These are phyloP conservation scores for Pampusana beccarii DNA, from an alignment of 2,113 vertebrate genomes.

Conservation along the genomic window DNA sequence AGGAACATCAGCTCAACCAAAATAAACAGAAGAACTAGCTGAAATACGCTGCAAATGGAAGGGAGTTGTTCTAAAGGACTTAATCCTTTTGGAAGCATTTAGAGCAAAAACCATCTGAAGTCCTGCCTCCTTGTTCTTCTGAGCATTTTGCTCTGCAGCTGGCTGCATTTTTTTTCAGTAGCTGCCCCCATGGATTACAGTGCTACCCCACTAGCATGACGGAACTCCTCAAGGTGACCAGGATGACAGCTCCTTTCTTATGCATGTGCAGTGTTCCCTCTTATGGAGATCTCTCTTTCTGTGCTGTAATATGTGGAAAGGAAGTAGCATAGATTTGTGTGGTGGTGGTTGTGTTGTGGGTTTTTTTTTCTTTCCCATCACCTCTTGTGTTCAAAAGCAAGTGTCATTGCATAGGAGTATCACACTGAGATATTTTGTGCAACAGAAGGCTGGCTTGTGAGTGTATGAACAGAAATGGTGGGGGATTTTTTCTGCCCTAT, in stretches of 20 bases:
- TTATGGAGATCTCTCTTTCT: neutral
- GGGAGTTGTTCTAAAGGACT: neutral
- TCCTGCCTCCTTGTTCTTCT: neutral
- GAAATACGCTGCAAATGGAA: slow-evolving; percentile 31
- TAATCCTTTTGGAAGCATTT: neutral
- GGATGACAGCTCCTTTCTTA: neutral
- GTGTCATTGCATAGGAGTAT: neutral
- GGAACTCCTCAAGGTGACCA: neutral
- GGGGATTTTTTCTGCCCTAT: too few relatives aligned
- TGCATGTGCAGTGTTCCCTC: neutral
- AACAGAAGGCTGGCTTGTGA: neutral
- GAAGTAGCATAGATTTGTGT: neutral
- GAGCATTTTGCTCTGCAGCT: neutral
- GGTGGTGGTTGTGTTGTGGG: neutral
- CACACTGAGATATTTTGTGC: neutral
- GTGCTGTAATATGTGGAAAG: neutral
- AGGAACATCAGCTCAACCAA: slow-evolving; percentile 14
- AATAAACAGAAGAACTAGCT: slow-evolving; percentile 15
- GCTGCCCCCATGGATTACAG: neutral
- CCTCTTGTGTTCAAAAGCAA: neutral
- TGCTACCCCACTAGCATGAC: neutral
- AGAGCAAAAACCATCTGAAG: neutral
- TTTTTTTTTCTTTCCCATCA: neutral
- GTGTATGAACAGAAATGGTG: neutral
- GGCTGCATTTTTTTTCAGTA: neutral